phyloP scores from a whole-genome alignment of 2,113 vertebrate species.

The Hoplias malabaricus region DNA sequence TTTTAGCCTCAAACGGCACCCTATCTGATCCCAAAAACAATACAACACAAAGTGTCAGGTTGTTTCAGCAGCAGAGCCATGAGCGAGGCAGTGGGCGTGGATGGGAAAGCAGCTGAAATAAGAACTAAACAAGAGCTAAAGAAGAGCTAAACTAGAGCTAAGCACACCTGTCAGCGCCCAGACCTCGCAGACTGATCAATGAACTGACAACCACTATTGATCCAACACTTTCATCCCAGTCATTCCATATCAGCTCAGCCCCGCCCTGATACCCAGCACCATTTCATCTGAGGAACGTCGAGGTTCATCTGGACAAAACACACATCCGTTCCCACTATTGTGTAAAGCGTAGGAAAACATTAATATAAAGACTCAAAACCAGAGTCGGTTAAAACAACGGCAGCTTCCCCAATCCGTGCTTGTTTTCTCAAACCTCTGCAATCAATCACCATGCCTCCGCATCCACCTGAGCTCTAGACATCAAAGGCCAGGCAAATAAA shows the following conservation, averaged over 20 bases:
- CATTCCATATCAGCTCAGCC: conserved; percentile 13
- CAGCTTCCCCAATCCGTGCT: neutral
- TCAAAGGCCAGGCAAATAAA: conserved; percentile 42
- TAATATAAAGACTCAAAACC: neutral
- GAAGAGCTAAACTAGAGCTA: neutral
- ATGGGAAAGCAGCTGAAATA: neutral
- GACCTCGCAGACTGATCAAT: conserved; percentile 29
- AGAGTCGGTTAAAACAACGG: neutral
- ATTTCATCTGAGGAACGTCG: neutral
- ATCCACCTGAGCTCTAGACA: conserved; percentile 41
- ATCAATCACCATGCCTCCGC: conserved; percentile 20
- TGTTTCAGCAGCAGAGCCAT: neutral
- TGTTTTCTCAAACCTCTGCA: neutral
- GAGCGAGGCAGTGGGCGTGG: neutral
- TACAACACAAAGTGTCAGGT: neutral
- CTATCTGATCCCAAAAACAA: neutral
- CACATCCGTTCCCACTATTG: neutral
- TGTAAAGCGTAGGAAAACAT: neutral
- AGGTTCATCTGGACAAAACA: neutral
- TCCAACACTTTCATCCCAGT: conserved; percentile 37
- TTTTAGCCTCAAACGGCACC: neutral
- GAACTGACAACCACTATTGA: conserved; percentile 31
- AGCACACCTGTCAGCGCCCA: neutral
- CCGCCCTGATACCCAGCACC: neutral
- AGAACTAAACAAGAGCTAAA: neutral